A percentile compares a stretch with the other conserved stretches of the same genome.
Conservation (phyloP, 2,113 vertebrate genomes). For the Willisornis vidua region DNA sequence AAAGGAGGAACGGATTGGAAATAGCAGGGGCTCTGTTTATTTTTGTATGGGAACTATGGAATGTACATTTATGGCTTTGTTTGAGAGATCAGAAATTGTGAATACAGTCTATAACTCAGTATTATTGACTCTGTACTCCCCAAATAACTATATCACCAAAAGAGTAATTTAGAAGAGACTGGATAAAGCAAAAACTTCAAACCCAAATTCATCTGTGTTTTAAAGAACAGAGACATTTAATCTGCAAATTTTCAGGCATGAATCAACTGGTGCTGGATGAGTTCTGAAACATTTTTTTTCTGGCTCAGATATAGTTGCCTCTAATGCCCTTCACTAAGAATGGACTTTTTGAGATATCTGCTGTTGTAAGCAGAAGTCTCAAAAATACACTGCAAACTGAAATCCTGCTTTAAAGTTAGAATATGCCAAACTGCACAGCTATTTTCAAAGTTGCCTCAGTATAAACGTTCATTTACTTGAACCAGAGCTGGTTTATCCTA, state of each 20-base stretch:
- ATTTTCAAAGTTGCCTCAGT: not conserved
- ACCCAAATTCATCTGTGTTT: not conserved
- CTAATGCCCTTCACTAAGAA: not conserved
- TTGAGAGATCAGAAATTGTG: conserved; percentile 43
- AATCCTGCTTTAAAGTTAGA: not conserved
- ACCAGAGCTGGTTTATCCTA: not conserved
- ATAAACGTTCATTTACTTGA: not conserved
- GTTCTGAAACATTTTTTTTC: not conserved
- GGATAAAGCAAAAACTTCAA: not conserved
- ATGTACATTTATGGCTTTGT: conserved; percentile 66
- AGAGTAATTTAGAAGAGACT: not conserved
- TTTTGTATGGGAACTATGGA: conserved; percentile 77
- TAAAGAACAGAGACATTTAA: not conserved
- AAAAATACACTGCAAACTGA: not conserved
- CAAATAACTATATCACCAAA: not conserved
- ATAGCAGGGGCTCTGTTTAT: conserved; percentile 69
- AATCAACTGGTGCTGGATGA: not conserved
- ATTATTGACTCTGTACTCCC: not conserved
- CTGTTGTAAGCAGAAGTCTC: not conserved
- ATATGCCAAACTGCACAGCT: not conserved
- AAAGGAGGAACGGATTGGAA: conserved; percentile 65
- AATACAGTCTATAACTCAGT: not conserved
- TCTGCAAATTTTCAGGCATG: not conserved
- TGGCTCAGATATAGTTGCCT: not conserved
- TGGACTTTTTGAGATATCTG: not conserved